A percentile compares a stretch with the other conserved stretches of the same genome.
Conservation (phyloP, 1,140 invertebrate species). For the Zophobas morio region DNA sequence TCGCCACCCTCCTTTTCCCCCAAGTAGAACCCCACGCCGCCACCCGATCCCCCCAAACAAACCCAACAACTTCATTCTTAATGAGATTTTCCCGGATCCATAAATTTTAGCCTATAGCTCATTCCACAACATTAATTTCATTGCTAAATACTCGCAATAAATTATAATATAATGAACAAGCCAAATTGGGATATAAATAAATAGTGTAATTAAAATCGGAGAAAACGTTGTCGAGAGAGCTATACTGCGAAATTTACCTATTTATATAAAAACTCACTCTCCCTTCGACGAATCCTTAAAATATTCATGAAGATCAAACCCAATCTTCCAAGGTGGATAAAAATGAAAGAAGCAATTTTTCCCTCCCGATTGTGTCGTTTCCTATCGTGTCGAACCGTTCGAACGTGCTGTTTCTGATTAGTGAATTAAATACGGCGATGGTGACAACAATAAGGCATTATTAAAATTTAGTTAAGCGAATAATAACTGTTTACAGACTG, state of each 20-base stretch:
- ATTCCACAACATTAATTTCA: slow-evolving; percentile 69
- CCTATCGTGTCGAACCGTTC: background rate
- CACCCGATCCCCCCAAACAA: slow-evolving; percentile 61
- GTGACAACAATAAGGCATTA: background rate
- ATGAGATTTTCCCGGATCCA: slow-evolving; percentile 69
- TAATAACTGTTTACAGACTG: slow-evolving; percentile 10
- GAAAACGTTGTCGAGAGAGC: slow-evolving; percentile 1
- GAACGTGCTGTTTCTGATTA: background rate
- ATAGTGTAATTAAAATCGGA: slow-evolving; percentile 63
- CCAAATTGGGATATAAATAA: slow-evolving; percentile 65
- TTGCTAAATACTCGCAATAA: slow-evolving; percentile 68
- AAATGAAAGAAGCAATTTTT: slow-evolving; percentile 9
- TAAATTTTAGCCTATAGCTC: slow-evolving; percentile 68
- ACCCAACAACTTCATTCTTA: slow-evolving; percentile 68
- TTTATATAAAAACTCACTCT: background rate
- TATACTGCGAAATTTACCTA: too few species aligned
- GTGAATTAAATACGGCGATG: background rate
- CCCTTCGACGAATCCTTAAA: background rate
- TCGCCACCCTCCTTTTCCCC: slow-evolving; percentile 36
- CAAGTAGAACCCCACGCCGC: slow-evolving; percentile 41
- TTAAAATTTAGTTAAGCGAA: slow-evolving; percentile 10
- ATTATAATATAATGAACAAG: slow-evolving; percentile 68
- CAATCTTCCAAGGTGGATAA: background rate
- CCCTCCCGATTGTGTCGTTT: background rate
- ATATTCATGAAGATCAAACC: slow-evolving; percentile 21